phyloP scores from a whole-genome alignment of 2,888 invertebrate species.

The Platerodrilus igneus region DNA sequence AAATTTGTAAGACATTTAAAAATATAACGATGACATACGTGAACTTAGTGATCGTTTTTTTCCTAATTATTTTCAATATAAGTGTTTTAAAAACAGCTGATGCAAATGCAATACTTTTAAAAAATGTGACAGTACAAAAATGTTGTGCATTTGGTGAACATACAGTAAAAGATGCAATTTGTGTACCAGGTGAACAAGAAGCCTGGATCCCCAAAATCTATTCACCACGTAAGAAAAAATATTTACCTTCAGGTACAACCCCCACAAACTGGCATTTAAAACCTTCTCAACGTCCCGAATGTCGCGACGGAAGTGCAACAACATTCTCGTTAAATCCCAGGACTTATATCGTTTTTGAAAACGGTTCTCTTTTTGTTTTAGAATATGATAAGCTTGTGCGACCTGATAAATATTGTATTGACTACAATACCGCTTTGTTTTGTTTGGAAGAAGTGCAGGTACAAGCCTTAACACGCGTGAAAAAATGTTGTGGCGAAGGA shows the following conservation, averaged over 20 bases:
- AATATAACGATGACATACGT: conserved; percentile 42
- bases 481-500: conserved; percentile 68
- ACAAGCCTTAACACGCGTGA: conserved; percentile 44
- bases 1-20: conserved; percentile 47
- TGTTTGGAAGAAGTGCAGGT: conserved; percentile 49
- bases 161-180: conserved; percentile 11
- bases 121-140: conserved; percentile 37
- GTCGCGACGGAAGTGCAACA: conserved; percentile 39
- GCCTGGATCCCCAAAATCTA: conserved; percentile 38
- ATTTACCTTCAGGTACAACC: conserved; percentile 44
- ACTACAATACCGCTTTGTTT: conserved; percentile 59
- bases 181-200: conserved; percentile 4
- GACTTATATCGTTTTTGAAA: conserved; percentile 52
- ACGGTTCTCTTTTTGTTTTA: conserved; percentile 59
- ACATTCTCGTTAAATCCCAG: conserved; percentile 29
- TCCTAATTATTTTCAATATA: conserved; percentile 25
- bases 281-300: conserved; percentile 40
- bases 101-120: conserved; percentile 11
- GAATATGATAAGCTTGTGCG: conserved; percentile 49
- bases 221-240: conserved; percentile 48
- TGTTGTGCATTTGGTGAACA: conserved; percentile 41
- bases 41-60: too few species aligned
- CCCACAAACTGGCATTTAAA: conserved; percentile 52
- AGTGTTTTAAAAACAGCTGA: conserved; percentile 6
- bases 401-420: conserved; percentile 64